Evolutionary conservation across 2,113 vertebrate species (phyloP).

Genomic region (Tragelaphus scriptus): DNA sequence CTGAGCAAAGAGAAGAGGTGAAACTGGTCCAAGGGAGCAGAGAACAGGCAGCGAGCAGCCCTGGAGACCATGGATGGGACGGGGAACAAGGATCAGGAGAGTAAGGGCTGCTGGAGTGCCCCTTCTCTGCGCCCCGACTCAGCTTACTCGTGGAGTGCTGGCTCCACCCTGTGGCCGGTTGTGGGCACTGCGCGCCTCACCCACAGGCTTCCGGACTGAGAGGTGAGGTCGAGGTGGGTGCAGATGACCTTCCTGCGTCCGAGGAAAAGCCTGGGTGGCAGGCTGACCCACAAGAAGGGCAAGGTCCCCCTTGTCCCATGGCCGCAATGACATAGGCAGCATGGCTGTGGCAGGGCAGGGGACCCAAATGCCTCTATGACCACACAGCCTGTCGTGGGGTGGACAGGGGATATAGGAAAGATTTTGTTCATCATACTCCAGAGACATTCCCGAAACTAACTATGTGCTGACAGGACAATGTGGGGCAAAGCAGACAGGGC

Average conservation of each 20-base stretch:
- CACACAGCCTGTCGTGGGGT: not conserved
- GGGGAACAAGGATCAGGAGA: not conserved
- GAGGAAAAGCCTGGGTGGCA: not conserved
- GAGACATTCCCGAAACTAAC: not conserved
- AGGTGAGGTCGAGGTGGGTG: not conserved
- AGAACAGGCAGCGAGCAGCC: not conserved
- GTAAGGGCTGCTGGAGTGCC: rapidly evolving
- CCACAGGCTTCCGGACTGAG: rapidly evolving
- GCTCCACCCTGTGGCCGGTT: not conserved
- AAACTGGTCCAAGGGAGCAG: not conserved
- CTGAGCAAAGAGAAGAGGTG: not conserved
- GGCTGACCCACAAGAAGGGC: rapidly evolving
- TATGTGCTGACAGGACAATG: rapidly evolving
- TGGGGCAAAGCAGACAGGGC: not conserved
- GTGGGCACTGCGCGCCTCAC: not conserved
- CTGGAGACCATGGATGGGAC: not conserved
- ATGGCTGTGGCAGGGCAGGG: not conserved
- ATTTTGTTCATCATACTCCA: not conserved
- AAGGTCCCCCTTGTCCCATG: not conserved
- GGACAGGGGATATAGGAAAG: rapidly evolving
- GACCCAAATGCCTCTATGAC: not conserved
- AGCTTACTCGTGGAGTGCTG: constrained; percentile 17
- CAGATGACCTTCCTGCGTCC: rapidly evolving
- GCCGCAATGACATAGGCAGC: rapidly evolving
- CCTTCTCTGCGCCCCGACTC: rapidly evolving